These are phyloP conservation scores for Rhadina sibilatrix DNA, from an alignment of 2,113 vertebrate genomes.

Conservation along the genomic window DNA sequence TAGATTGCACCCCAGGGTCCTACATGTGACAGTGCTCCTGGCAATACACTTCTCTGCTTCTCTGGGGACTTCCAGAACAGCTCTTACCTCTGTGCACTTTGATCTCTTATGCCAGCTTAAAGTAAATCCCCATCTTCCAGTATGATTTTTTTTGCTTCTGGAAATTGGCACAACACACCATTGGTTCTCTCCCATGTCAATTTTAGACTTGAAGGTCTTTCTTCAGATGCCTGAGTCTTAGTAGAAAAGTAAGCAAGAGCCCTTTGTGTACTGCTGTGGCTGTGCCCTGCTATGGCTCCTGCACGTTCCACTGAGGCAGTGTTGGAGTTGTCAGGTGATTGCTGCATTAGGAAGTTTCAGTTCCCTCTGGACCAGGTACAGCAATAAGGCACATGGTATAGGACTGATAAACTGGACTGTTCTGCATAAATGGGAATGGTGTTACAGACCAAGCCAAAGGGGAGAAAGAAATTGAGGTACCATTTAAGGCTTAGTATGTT, in stretches of 20 bases:
- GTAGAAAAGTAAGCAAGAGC: neutral
- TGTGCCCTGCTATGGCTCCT: fast-evolving
- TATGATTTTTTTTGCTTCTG: neutral
- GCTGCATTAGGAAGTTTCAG: neutral
- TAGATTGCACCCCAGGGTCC: neutral
- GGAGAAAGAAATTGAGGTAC: neutral
- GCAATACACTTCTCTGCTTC: neutral
- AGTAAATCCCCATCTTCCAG: neutral
- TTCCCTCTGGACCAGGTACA: neutral
- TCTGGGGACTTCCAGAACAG: neutral
- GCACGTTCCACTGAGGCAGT: neutral
- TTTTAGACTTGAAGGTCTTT: neutral
- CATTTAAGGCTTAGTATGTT: neutral
- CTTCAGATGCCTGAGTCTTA: neutral
- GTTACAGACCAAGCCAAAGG: neutral
- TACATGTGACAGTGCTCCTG: neutral
- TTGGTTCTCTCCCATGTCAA: neutral
- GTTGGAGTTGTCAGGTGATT: neutral
- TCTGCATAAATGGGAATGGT: neutral
- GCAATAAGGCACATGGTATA: neutral
- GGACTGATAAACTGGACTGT: neutral
- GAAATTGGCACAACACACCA: neutral
- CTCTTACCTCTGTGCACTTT: neutral
- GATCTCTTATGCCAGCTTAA: neutral
- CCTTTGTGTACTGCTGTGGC: neutral